phyloP scores from a whole-genome alignment of 2,797 vertebrate species.

The Melanotaenia pygmaea region DNA sequence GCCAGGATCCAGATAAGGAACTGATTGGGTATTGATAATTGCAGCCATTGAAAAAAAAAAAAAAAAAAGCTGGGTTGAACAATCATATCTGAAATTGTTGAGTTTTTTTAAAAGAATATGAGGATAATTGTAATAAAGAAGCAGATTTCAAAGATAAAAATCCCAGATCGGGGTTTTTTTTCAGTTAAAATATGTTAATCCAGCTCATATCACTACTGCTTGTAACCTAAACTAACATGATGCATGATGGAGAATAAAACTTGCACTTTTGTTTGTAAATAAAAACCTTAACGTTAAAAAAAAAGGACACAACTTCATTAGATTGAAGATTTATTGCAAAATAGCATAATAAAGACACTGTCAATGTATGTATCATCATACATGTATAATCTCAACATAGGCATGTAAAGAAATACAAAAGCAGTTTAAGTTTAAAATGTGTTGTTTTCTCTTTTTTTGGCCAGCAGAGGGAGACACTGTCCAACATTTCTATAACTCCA shows the following conservation, averaged over 20 bases:
- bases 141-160: background rate
- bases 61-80: background rate
- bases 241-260: too few species aligned
- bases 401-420: background rate
- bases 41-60: background rate
- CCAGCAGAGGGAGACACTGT: slow-evolving; percentile 61
- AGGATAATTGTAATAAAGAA: background rate
- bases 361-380: background rate
- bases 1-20: background rate
- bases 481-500: background rate
- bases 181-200: background rate
- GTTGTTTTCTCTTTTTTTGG: background rate
- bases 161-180: rapidly evolving
- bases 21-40: background rate
- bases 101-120: background rate
- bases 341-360: slow-evolving; percentile 2
- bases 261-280: background rate
- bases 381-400: background rate
- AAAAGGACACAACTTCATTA: background rate
- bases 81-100: background rate
- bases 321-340: background rate
- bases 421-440: background rate
- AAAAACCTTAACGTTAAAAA: background rate
- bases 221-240: background rate
- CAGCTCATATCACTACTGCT: background rate